Conservation (phyloP, 2,888 invertebrate genomes). For the Agrilus cyanescens region DNA sequence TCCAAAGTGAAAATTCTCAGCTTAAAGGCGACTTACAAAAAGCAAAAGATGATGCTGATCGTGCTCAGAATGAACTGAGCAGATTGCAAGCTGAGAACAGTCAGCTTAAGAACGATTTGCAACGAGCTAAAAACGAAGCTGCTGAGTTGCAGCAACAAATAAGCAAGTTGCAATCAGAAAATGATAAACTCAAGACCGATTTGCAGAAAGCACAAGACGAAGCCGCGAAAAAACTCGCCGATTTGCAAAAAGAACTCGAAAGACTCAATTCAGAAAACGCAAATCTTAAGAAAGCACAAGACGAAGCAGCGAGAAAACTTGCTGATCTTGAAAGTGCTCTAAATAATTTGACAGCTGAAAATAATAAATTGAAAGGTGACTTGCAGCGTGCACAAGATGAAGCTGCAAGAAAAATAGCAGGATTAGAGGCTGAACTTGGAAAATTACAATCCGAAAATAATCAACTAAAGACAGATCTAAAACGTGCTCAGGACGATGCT, state of each 20-base stretch:
- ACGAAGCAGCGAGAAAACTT: neutral
- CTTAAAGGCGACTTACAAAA: slow-evolving; percentile 5
- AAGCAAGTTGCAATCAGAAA: neutral
- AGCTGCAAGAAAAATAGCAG: neutral
- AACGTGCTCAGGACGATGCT: neutral
- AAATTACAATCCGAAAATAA: slow-evolving; percentile 8
- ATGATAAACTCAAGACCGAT: neutral
- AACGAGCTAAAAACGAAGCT: neutral
- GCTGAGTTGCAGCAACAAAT: neutral
- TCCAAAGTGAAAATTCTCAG: neutral
- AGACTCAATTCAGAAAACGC: too few species aligned
- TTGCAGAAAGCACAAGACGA: slow-evolving; percentile 2
- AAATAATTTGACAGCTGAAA: slow-evolving; percentile 5
- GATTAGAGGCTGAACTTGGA: slow-evolving; percentile 3
- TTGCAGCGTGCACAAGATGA: neutral
- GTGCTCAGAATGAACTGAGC: neutral
- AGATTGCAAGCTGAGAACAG: slow-evolving; percentile 5
- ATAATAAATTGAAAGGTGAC: neutral
- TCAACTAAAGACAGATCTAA: slow-evolving; percentile 3
- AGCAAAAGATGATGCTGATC: slow-evolving; percentile 1
- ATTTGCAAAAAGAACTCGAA: slow-evolving; percentile 12
- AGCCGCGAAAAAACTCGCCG: slow-evolving; percentile 4
- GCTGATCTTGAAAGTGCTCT: neutral
- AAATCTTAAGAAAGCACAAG: neutral
- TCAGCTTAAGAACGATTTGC: slow-evolving; percentile 5